Base-by-base conservation (phyloP, 92 coral and sea anemone genomes). In the Montipora capitata region DNA sequence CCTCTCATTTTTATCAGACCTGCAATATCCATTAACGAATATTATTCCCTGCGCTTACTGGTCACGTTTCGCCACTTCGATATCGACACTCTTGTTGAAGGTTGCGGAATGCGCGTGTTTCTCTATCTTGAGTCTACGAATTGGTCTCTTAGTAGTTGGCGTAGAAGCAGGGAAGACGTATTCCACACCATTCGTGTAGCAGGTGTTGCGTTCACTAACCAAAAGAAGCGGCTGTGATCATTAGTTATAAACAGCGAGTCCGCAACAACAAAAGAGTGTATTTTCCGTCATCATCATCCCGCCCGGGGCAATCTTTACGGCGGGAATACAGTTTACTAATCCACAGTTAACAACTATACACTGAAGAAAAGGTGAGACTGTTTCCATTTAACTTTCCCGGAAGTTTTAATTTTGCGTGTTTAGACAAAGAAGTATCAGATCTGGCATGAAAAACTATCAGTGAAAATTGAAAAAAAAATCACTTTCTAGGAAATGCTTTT, bases 1-100 rank as follows among this genome's bases (percentile, higher is more conserved):
- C 14, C 72, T 61, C 15, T 12, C 11, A 44, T 42, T 5, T 10
- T 43, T 7, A 38, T 14, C 15, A 44, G 69, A 49, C 61, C n/a
- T 43, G 58, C 57, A 72, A 72, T 67, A 77, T 58, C 69, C 13
- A 40, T 49, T 27, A 27, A 39, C 39, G 38, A 11, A 42, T 11
- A 27, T 9, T 10, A 20, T 14, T 40, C n/a, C 7, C 43, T 57
- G 2, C 11, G 45, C 72, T 8, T 4, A 40, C 14, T 6, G 69
- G 62, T 77, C 81, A 77, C 69, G 68, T 41, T 77, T 77, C 68
- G 68, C 10, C 5, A 12, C 6, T 75, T 59, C n/a, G 52, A 40
- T 11, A 14, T 51, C 18, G 35, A 27, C 35, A 27, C 35, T 27
- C 35, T 27, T 27, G 35, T 1, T 27, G 35, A 27, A 27, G 35